Conservation (phyloP, 2,797 vertebrate genomes). For the Rhinogobio ventralis region DNA sequence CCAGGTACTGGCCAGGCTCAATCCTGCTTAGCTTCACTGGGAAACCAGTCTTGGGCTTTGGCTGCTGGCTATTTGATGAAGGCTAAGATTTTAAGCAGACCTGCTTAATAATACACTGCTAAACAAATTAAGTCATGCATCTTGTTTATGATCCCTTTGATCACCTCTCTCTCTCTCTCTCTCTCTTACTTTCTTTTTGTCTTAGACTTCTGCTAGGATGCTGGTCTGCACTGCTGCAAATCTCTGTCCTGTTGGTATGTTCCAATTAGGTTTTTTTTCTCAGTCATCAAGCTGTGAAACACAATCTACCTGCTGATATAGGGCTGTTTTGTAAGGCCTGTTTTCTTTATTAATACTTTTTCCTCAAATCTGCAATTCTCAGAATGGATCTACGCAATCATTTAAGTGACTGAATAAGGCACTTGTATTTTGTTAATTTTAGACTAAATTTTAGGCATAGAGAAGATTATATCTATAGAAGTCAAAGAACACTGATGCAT, state of each 20-base stretch:
- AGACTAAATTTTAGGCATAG: background rate
- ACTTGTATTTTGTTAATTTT: background rate
- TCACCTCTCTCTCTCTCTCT: constrained; percentile 8
- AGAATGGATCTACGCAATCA: background rate
- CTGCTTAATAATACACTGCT: background rate
- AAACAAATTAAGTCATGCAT: background rate
- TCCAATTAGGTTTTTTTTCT: constrained; percentile 63
- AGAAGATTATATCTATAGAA: background rate
- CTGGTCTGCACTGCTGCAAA: constrained; percentile 62
- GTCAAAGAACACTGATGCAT: background rate
- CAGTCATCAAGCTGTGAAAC: constrained; percentile 76
- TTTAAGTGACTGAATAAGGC: constrained; percentile 1
- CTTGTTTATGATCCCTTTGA: constrained; percentile 10
- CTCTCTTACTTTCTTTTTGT: constrained; percentile 18
- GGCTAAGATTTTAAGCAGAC: background rate
- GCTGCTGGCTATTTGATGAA: background rate
- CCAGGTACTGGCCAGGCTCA: too few relatives aligned
- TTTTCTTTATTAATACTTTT: constrained; percentile 34
- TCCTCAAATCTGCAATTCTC: background rate
- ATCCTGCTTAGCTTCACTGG: too few relatives aligned
- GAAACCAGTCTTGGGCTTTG: too few relatives aligned
- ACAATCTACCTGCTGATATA: constrained; percentile 67
- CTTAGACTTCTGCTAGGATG: constrained; percentile 46
- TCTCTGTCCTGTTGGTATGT: constrained; percentile 54
- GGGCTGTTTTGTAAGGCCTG: constrained; percentile 56